Conservation (phyloP, 2,113 vertebrate genomes). For the Vombatus ursinus region DNA sequence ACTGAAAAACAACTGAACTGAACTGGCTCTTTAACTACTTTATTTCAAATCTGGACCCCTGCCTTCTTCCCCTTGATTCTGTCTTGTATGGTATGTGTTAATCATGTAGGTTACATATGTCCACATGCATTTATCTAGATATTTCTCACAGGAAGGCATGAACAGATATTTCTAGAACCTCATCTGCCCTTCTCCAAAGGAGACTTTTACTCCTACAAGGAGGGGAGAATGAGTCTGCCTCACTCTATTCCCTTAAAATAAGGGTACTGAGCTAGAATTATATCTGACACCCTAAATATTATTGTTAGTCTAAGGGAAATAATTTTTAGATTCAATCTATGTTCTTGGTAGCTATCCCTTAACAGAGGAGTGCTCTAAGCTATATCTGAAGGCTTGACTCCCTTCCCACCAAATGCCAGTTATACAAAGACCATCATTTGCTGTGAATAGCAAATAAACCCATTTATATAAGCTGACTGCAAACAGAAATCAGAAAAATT, state of each 20-base stretch:
- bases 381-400: background rate
- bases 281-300: background rate
- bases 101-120: no score
- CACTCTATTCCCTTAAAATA: background rate
- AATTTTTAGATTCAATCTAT: background rate
- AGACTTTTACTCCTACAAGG: background rate
- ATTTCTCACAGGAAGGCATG: background rate
- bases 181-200: background rate
- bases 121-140: no score
- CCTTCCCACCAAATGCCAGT: background rate
- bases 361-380: background rate
- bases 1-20: no score
- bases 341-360: background rate
- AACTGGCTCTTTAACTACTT: background rate
- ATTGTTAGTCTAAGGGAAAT: background rate
- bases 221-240: background rate
- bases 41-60: background rate
- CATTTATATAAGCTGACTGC: background rate
- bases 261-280: background rate
- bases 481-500: background rate
- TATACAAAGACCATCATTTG: background rate
- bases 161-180: background rate
- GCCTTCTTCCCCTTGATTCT: no score
- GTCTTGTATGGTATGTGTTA: no score
- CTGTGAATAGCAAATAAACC: background rate